Evolutionary conservation across 2,888 invertebrate species (phyloP), one percentile per base, ranked within the genome.

Genomic region (Therioaphis trifolii): DNA sequence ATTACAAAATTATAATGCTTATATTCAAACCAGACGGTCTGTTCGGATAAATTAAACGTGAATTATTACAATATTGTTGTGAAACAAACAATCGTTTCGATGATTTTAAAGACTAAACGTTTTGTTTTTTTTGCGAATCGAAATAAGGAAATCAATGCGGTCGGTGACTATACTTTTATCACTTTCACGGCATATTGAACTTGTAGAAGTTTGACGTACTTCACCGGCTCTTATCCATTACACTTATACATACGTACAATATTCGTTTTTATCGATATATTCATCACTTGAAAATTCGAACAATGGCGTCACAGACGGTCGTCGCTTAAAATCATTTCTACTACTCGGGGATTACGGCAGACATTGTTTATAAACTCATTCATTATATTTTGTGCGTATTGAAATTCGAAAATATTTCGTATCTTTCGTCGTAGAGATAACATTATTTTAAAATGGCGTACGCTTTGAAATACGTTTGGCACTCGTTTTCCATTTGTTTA

Each of bases 11-110:
- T n/a, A n/a, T n/a, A n/a, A 63, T 27, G 24, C 24, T 24, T 69
- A 69, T 43, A 69, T 69, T 46, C 24, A 46, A 46, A 69, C n/a
- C 15, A 69, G 24, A 43, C 69, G 24, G 15, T 27, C n/a, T n/a
- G n/a, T n/a, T n/a, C n/a, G n/a, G n/a, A n/a, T n/a, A n/a, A n/a
- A n/a, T n/a, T n/a, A n/a, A n/a, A n/a, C n/a, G n/a, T n/a, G n/a
- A n/a, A n/a, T n/a, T n/a, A n/a, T n/a, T n/a, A n/a, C n/a, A n/a
- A n/a, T n/a, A n/a, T n/a, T n/a, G n/a, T n/a, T n/a, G n/a, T n/a
- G n/a, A n/a, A n/a, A n/a, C n/a, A n/a, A n/a, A n/a, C n/a, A n/a
- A n/a, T n/a, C n/a, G n/a, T n/a, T n/a, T n/a, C n/a, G n/a, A n/a
- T n/a, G n/a, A n/a, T n/a, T n/a, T n/a, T n/a, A n/a, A n/a, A n/a